phyloP scores from a whole-genome alignment of 2,888 invertebrate genomes.

The Leptopilina syphax region DNA sequence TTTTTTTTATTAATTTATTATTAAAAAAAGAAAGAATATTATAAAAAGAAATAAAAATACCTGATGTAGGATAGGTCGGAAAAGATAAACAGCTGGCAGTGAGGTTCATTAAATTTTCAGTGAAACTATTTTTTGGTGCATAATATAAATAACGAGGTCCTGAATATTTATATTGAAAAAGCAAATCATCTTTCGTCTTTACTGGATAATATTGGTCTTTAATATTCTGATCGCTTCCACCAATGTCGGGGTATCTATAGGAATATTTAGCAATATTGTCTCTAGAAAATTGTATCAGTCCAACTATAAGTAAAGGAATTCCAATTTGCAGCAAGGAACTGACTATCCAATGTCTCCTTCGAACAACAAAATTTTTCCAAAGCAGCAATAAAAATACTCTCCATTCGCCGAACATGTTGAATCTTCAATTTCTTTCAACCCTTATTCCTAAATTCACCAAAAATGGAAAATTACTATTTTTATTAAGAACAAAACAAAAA shows the following conservation, averaged over 20 bases:
- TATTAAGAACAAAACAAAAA: too few species aligned
- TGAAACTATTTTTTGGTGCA: constrained; percentile 17
- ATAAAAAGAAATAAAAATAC: not conserved
- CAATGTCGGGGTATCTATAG: constrained; percentile 15
- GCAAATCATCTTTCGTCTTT: constrained; percentile 48
- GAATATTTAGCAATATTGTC: constrained; percentile 49
- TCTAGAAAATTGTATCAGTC: constrained; percentile 65
- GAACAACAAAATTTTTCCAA: constrained; percentile 68
- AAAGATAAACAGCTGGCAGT: not conserved
- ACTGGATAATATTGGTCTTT: constrained; percentile 62
- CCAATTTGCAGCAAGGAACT: constrained; percentile 66
- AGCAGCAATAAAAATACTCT: constrained; percentile 67
- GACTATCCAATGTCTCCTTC: constrained; percentile 69
- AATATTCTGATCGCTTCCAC: constrained; percentile 49
- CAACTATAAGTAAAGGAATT: constrained; percentile 66
- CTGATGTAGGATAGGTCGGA: not conserved
- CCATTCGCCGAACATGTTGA: constrained; percentile 43
- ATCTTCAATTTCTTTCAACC: not conserved
- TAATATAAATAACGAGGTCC: not conserved
- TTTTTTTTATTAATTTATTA: too few species aligned
- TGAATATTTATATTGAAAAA: not conserved
- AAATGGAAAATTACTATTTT: too few species aligned
- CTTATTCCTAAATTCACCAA: too few species aligned
- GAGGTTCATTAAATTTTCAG: not conserved
- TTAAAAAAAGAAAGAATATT: not conserved